Base-by-base conservation (phyloP, 2,888 invertebrate species). In the Orthosia gracilis region DNA sequence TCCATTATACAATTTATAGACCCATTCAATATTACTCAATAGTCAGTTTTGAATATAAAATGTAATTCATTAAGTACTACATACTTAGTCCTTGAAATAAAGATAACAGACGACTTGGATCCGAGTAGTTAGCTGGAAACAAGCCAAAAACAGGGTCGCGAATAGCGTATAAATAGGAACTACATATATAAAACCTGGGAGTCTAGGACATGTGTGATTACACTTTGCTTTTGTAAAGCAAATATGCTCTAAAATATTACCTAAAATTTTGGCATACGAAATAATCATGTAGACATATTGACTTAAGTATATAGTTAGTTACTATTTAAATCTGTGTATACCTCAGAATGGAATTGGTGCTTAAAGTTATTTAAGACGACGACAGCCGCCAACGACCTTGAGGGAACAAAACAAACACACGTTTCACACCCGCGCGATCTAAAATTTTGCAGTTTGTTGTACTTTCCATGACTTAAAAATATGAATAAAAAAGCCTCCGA, bases 41-140 rank as follows among this genome's bases (percentile, higher is more conserved):
- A 74, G 76, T 47, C 67, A 70, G 62, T 74, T 73, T 71, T 52
- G 76, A 81, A 85, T 81, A 85, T 78, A 86, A 79, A 87, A 85
- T 84, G 82, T 85, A 85, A 86, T 87, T 84, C 86, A 86, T 89
- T 89, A 77, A 78, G 69, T 65, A 79, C 87, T 84, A 87, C 86
- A 86, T 61, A 45, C 21, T n/a, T 45, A 45, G 15, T 91, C 87
- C 89, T 91, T 89, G 90, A 89, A 91, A 93, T 91, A 92, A 92
- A 92, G 91, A 92, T 92, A 92, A 93, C 92, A 93, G 88, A 94
- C 92, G 91, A 92, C 92, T 93, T 90, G 90, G 88, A 92, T 89
- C 90, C 92, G 89, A 92, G 92, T 91, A 90, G 88, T 90, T 88
- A 86, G 85, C 91, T 94, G 94, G 94, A 91, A 82, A 72, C 74